These are phyloP conservation scores for Drosophila meridionalis DNA, from an alignment of 2,888 invertebrate genomes.

Conservation along the genomic window DNA sequence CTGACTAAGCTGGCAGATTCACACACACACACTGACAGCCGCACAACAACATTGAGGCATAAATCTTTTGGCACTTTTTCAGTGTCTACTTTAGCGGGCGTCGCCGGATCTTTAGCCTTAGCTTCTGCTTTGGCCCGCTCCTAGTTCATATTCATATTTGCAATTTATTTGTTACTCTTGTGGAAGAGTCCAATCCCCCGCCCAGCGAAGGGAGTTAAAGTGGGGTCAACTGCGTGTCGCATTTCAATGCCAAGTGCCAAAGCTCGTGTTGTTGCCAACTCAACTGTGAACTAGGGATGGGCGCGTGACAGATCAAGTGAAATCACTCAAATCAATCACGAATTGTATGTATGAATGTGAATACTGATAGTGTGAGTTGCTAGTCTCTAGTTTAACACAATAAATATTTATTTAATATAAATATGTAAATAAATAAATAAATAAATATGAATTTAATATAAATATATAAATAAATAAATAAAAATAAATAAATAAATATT, in stretches of 20 bases:
- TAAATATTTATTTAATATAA: too few species aligned
- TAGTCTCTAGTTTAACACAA: too few species aligned
- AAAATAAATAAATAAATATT: too few species aligned
- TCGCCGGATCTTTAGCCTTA: constrained; percentile 13
- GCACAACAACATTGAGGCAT: constrained; percentile 49
- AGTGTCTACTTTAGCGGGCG: constrained; percentile 58
- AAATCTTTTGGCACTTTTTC: constrained; percentile 73
- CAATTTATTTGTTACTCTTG: constrained; percentile 75
- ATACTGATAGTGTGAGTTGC: too few species aligned
- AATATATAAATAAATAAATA: not conserved
- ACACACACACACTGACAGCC: constrained; percentile 10
- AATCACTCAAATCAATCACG: not conserved
- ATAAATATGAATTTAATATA: too few species aligned
- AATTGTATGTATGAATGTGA: too few species aligned
- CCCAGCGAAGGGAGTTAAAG: constrained; percentile 1
- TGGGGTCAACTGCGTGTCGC: constrained; percentile 8
- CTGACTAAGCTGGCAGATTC: constrained; percentile 21
- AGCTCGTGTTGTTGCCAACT: constrained; percentile 25
- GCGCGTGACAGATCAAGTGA: not conserved
- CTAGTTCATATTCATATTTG: constrained; percentile 55
- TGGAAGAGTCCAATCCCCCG: constrained; percentile 14
- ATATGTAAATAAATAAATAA: too few species aligned
- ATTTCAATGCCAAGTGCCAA: constrained; percentile 38
- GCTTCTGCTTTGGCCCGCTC: not conserved
- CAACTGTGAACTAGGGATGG: constrained; percentile 29